These are phyloP conservation scores for Nomada hirtipes DNA, from an alignment of 2,888 invertebrate species.

Conservation along the genomic window DNA sequence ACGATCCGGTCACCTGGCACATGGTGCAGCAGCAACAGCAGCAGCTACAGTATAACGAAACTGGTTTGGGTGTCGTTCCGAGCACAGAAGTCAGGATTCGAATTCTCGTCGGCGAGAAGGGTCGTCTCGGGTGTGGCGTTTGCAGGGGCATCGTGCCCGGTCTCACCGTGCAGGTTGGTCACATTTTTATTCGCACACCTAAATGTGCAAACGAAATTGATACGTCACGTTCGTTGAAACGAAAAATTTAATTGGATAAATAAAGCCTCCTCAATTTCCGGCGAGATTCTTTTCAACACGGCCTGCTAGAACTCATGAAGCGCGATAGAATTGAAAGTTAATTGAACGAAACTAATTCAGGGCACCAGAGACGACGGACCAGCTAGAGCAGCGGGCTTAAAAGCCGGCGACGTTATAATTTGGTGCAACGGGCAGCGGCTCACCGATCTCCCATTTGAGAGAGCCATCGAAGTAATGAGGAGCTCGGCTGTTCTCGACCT, in stretches of 20 bases:
- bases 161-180: slow-evolving; percentile 80
- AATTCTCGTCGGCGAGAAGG: slow-evolving; percentile 92
- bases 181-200: not conserved
- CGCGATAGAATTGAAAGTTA: not conserved
- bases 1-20: slow-evolving; percentile 93
- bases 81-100: slow-evolving; percentile 90
- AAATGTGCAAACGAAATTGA: too few relatives aligned
- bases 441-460: slow-evolving; percentile 81
- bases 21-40: slow-evolving; percentile 88
- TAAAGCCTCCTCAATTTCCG: not conserved
- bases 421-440: slow-evolving; percentile 91
- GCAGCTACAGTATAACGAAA: slow-evolving; percentile 81
- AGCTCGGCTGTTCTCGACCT: slow-evolving; percentile 82
- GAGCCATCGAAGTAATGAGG: slow-evolving; percentile 82
- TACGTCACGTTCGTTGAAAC: not conserved
- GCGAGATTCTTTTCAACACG: not conserved
- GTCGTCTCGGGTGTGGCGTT: slow-evolving; percentile 93
- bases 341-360: slow-evolving; percentile 84
- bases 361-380: slow-evolving; percentile 95
- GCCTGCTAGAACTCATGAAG: not conserved
- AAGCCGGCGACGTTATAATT: slow-evolving; percentile 96
- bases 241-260: not conserved
- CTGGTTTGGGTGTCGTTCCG: slow-evolving; percentile 86
- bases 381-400: slow-evolving; percentile 93
- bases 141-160: slow-evolving; percentile 82